Evolutionary conservation across 2,113 vertebrate genomes (phyloP), one percentile per base, ranked within the genome.

Genomic region (Albula goreensis): DNA sequence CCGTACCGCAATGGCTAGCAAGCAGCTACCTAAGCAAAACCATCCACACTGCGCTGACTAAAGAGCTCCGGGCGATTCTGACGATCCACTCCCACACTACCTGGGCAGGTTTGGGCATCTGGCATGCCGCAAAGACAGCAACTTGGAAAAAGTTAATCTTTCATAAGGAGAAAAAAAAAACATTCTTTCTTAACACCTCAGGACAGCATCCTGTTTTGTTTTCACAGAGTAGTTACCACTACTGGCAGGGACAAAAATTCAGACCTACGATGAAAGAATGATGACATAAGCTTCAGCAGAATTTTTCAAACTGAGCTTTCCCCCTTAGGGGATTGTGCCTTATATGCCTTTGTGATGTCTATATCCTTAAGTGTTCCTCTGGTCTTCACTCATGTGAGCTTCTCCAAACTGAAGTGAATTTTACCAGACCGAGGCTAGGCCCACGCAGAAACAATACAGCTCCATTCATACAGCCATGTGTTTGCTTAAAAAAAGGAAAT

Each of bases 41-140:
- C 57, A 63, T 50, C 85, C n/a, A 52, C 19, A 81, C 78, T 77
- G n/a, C 50, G 6, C 48, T 78, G 66, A 86, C 88, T 78, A 82
- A 66, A 63, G 79, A 52, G 78, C 49, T 12, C 2, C 63, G 85
- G 57, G 87, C 50, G 50, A 60, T 86, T 81, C 22, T 51, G 80
- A 88, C 83, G 31, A 84, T 19, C 79, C 48, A 50, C 78, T 83
- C 79, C 56, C 63, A 53, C 50, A 57, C 82, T 87, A 78, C 31
- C 85, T 31, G 78, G 70, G 48, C 48, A 31, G 85, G 87, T 91
- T 92, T 88, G 88, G 90, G 90, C 90, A 91, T 19, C 15, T 9
- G 79, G 82, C 22, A 63, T 90, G 92, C 87, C 88, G 86, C 91
- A 88, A 89, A 92, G 90, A 93, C 88, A 88, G 57, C 83, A 93